Evolutionary conservation across 2,888 invertebrate species (phyloP).

Genomic region (Acanthopleura granulata): DNA sequence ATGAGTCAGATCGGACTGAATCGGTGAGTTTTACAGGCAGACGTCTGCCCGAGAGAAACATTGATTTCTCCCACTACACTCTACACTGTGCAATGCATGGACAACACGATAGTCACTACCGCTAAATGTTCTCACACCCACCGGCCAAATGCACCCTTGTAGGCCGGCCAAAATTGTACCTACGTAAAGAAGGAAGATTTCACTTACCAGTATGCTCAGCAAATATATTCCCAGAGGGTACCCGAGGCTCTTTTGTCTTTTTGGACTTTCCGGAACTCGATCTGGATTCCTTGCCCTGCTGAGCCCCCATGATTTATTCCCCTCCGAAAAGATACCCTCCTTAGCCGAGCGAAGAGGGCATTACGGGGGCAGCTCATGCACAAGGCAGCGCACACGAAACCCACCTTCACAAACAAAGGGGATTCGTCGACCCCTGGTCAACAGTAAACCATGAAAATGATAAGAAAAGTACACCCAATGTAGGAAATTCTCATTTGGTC

Average conservation of each 20-base stretch:
- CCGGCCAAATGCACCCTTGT: no score
- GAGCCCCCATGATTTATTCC: conserved; percentile 34
- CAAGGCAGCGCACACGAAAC: neutral
- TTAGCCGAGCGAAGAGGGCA: conserved; percentile 11
- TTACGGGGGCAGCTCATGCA: conserved; percentile 14
- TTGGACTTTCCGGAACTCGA: conserved; percentile 37
- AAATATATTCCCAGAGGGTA: conserved; percentile 40
- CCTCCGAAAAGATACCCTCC: neutral
- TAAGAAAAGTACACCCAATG: neutral
- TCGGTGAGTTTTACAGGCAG: no score
- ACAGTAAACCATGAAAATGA: neutral
- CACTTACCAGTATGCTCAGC: conserved; percentile 40
- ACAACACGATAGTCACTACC: no score
- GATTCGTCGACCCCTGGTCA: neutral
- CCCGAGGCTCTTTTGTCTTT: conserved; percentile 40
- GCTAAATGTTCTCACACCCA: no score
- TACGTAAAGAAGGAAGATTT: neutral
- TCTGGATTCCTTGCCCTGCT: conserved; percentile 38
- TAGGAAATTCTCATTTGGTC: conserved; percentile 35
- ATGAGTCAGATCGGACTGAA: no score
- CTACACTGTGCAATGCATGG: no score
- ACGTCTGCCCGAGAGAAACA: no score
- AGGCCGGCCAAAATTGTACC: no score
- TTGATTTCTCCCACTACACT: no score
- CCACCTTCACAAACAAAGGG: neutral